Evolutionary conservation across 53 echinoderm and acorn worm genomes (phyloP), one percentile per base, ranked within the genome.

Genomic region (Paracentrotus lividus): DNA sequence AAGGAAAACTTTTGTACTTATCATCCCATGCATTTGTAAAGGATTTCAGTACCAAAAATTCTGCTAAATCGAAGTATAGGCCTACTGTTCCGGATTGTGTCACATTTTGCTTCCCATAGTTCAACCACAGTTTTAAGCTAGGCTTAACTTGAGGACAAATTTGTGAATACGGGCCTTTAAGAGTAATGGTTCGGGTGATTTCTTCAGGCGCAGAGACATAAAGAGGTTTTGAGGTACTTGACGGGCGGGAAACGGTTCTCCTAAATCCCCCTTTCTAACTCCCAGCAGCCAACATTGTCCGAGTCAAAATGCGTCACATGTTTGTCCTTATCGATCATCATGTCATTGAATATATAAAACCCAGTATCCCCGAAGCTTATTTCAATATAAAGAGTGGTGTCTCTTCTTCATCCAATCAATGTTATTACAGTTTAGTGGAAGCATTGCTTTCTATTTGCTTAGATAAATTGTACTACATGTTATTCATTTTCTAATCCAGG

Each of bases 21-120:
- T 72, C 21, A 36, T 32, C 36, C 72, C 72, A 40, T 40, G 72
- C 72, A 72, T 72, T 72, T 34, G 72, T 72, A 36, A 72, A 72
- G 40, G 72, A 72, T 72, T n/a, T n/a, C n/a, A n/a, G n/a, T n/a
- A n/a, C n/a, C n/a, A n/a, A n/a, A n/a, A n/a, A n/a, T n/a, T n/a
- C n/a, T n/a, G n/a, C n/a, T n/a, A n/a, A n/a, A n/a, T n/a, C n/a
- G n/a, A n/a, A n/a, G n/a, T n/a, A n/a, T n/a, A n/a, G n/a, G n/a
- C n/a, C n/a, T n/a, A n/a, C n/a, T n/a, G n/a, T n/a, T n/a, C n/a
- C n/a, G n/a, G n/a, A n/a, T n/a, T n/a, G n/a, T n/a, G n/a, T n/a
- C n/a, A n/a, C n/a, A n/a, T n/a, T n/a, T n/a, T n/a, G n/a, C n/a
- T n/a, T n/a, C n/a, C n/a, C n/a, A n/a, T n/a, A n/a, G n/a, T n/a